Conservation (phyloP, 2,888 invertebrate species). For the Cephus rjabovi region DNA sequence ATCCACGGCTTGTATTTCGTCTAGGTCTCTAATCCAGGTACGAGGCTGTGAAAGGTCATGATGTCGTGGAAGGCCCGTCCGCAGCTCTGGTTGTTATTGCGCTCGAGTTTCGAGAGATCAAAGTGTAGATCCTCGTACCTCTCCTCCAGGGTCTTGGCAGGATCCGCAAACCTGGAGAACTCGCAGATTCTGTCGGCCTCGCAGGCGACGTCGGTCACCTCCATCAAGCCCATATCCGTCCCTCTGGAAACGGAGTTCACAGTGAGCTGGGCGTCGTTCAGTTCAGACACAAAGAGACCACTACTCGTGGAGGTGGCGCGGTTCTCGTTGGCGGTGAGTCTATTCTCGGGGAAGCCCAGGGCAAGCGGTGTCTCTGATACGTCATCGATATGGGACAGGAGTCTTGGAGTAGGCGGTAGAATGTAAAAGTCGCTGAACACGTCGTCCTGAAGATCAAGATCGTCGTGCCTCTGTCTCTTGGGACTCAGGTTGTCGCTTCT, state of each 20-base stretch:
- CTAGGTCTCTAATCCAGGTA: slow-evolving; percentile 62
- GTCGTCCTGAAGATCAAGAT: slow-evolving; percentile 77
- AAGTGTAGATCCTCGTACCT: slow-evolving; percentile 55
- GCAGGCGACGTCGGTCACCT: slow-evolving; percentile 46
- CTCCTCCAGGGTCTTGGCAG: slow-evolving; percentile 55
- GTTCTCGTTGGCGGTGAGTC: slow-evolving; percentile 31
- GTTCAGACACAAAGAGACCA: slow-evolving; percentile 22
- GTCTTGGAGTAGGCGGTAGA: slow-evolving; percentile 74
- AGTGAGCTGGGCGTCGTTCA: slow-evolving; percentile 29
- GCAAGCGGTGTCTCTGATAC: slow-evolving; percentile 53
- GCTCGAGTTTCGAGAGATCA: slow-evolving; percentile 56
- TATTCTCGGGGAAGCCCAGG: slow-evolving; percentile 36
- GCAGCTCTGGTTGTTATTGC: slow-evolving; percentile 60
- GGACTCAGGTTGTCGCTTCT: slow-evolving; percentile 46
- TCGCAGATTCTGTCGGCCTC: slow-evolving; percentile 58
- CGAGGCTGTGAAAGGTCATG: slow-evolving; percentile 61
- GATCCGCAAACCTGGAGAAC: slow-evolving; percentile 54
- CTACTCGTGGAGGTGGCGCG: slow-evolving; percentile 28
- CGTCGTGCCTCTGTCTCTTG: slow-evolving; percentile 68
- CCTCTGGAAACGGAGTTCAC: slow-evolving; percentile 26
- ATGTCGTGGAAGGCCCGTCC: slow-evolving; percentile 61
- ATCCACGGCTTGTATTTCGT: slow-evolving; percentile 22
- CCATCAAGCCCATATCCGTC: slow-evolving; percentile 43
- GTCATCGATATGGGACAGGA: slow-evolving; percentile 77
- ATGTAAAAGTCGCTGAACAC: slow-evolving; percentile 79